These are phyloP conservation scores for Uloborus plumipes DNA, from an alignment of 2,888 invertebrate species.

Conservation along the genomic window DNA sequence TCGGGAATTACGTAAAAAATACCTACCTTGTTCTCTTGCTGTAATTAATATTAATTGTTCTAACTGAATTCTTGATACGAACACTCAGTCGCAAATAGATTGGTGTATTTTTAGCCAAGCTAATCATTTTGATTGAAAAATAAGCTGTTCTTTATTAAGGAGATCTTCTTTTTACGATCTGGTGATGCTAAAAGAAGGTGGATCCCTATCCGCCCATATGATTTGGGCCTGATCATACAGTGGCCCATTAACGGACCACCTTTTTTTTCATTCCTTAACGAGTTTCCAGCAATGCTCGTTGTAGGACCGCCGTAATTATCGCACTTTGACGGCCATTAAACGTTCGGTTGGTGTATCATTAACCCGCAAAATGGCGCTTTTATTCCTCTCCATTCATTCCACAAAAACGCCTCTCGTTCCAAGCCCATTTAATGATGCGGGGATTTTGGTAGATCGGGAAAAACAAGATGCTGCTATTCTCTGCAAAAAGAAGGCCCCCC, in stretches of 20 bases:
- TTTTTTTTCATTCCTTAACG: conserved; percentile 25
- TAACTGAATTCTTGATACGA: no score
- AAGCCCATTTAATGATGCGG: conserved; percentile 12
- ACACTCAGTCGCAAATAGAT: no score
- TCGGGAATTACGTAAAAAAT: no score
- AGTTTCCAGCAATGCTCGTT: conserved; percentile 37
- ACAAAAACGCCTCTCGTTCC: conserved; percentile 29
- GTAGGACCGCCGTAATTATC: conserved; percentile 50
- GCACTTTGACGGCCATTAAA: conserved; percentile 57
- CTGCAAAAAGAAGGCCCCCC: no score
- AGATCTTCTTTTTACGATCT: no score
- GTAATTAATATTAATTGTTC: no score
- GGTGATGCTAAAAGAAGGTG: conserved; percentile 15
- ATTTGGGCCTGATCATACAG: conserved; percentile 7
- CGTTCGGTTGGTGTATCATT: conserved; percentile 60
- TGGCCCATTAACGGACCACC: conserved; percentile 32
- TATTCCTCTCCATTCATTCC: conserved; percentile 50
- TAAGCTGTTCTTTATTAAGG: no score
- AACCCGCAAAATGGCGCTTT: conserved; percentile 56
- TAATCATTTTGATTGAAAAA: no score
- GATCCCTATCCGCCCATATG: conserved; percentile 25
- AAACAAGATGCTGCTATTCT: conserved; percentile 3
- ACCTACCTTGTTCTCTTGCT: no score
- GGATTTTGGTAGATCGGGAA: background rate
- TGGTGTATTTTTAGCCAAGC: no score